A percentile compares a stretch with the other conserved stretches of the same genome.
phyloP scores from a whole-genome alignment of 1,140 invertebrate species.

The Zaprionus davidi region DNA sequence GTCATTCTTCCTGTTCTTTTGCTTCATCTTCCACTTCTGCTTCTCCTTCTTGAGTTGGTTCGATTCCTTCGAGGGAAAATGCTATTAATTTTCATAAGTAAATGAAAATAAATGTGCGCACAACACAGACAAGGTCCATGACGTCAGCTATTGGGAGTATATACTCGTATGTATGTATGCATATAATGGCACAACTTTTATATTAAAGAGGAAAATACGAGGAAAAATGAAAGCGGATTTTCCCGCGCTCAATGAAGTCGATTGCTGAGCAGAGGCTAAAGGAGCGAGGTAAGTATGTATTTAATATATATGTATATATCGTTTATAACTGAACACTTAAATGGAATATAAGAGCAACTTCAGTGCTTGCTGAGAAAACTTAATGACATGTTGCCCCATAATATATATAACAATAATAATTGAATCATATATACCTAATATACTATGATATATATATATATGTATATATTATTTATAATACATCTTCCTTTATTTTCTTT shows the following conservation, averaged over 20 bases:
- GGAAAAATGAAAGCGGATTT: background rate
- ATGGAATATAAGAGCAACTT: background rate
- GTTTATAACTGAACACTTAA: background rate
- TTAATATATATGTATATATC: background rate
- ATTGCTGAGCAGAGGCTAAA: background rate
- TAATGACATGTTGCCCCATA: background rate
- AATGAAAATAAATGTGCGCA: slow-evolving; percentile 45
- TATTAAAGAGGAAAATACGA: no score
- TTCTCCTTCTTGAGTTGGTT: background rate
- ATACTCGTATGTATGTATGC: background rate
- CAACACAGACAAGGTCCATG: background rate
- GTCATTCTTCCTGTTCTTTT: background rate
- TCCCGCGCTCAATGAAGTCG: background rate
- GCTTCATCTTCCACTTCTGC: background rate
- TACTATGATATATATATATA: no score
- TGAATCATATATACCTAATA: no score
- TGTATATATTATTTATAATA: no score
- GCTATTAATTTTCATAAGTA: slow-evolving; percentile 55
- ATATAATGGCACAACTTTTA: background rate
- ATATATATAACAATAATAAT: no score
- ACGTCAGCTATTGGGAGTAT: background rate
- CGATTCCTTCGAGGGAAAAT: slow-evolving; percentile 23
- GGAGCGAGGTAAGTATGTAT: background rate
- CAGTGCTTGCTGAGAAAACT: background rate
- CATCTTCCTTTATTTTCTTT: no score